Conservation (phyloP, 1,140 invertebrate genomes). For the Cotesia chilonis region DNA sequence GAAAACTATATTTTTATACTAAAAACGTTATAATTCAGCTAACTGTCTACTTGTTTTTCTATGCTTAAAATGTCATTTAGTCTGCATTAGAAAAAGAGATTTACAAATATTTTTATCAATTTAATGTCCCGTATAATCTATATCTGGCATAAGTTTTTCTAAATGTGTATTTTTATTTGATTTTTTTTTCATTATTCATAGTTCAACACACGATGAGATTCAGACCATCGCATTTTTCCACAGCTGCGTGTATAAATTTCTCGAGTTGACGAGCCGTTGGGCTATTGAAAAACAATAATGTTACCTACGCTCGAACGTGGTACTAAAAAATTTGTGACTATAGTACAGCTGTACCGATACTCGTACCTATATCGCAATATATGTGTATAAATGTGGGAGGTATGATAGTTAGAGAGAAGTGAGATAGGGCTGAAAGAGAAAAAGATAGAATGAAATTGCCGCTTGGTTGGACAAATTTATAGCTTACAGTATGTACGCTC, state of each 20-base stretch:
- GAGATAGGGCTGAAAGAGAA: constrained; percentile 21
- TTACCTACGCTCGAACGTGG: constrained; percentile 23
- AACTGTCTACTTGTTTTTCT: too few species aligned
- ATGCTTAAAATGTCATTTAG: too few species aligned
- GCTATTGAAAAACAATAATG: constrained; percentile 32
- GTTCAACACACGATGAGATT: too few species aligned
- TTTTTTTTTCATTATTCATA: too few species aligned
- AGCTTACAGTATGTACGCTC: constrained; percentile 28
- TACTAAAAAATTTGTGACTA: constrained; percentile 22
- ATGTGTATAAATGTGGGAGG: constrained; percentile 15
- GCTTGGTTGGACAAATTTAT: constrained; percentile 40
- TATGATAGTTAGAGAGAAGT: constrained; percentile 12
- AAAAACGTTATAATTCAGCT: too few species aligned
- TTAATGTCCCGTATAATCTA: too few species aligned
- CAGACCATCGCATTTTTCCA: not conserved
- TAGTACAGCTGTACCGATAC: not conserved
- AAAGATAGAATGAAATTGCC: constrained; percentile 21
- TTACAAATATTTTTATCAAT: too few species aligned
- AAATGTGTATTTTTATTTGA: too few species aligned
- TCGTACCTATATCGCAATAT: not conserved
- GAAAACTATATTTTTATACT: too few species aligned
- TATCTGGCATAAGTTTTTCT: too few species aligned
- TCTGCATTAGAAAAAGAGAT: too few species aligned
- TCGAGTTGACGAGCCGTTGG: constrained; percentile 11
- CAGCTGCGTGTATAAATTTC: constrained; percentile 25